A percentile compares a stretch with the other conserved stretches of the same genome.
These are phyloP conservation scores for Microcebus griseorufus DNA, from an alignment of 2,113 vertebrate genomes.

Conservation along the genomic window DNA sequence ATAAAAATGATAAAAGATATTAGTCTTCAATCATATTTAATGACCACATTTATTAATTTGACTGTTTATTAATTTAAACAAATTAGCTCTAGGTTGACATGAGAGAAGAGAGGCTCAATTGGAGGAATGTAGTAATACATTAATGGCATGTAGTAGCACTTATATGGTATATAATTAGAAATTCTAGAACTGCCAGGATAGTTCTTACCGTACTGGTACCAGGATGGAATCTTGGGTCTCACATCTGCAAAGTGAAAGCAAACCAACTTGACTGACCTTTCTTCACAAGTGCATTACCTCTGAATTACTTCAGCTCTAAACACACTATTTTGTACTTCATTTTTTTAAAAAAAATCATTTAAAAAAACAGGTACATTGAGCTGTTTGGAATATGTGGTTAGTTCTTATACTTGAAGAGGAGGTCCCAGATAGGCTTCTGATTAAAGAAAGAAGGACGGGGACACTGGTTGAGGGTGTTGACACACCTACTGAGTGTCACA, in stretches of 20 bases:
- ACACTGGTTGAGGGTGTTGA: background rate
- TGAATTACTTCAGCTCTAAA: constrained; percentile 22
- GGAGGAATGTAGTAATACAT: background rate
- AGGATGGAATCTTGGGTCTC: constrained; percentile 88
- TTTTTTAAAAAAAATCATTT: background rate
- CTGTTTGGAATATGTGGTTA: background rate
- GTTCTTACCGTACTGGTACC: constrained; percentile 93
- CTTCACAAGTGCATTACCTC: background rate
- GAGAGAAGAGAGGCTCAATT: background rate
- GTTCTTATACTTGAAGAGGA: background rate
- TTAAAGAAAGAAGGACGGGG: background rate
- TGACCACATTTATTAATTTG: background rate
- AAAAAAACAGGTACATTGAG: background rate
- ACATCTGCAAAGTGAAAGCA: constrained; percentile 86
- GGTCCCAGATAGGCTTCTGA: background rate
- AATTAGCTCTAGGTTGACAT: background rate
- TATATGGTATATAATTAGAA: background rate
- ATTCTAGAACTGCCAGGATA: constrained; percentile 21
- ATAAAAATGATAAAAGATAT: constrained; percentile 17
- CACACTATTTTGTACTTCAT: background rate
- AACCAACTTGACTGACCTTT: constrained; percentile 22
- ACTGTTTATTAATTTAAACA: constrained; percentile 35
- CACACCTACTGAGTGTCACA: background rate
- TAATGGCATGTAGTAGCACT: background rate
- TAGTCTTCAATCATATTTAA: constrained; percentile 31